Evolutionary conservation across 2,797 vertebrate species (phyloP).

Genomic region (Setipinna tenuifilis): DNA sequence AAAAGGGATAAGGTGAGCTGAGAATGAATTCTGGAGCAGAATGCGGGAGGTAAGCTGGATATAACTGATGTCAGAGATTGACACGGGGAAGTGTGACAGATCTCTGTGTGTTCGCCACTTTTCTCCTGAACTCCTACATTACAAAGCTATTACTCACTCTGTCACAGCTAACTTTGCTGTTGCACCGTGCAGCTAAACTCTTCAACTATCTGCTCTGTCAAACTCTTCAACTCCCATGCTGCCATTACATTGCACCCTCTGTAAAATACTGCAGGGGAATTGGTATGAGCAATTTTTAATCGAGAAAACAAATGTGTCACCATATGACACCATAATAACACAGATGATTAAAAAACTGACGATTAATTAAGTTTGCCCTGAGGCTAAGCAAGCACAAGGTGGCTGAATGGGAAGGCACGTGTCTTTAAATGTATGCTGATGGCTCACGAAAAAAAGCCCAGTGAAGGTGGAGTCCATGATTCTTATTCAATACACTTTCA

Average conservation of each 20-base stretch:
- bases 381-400: neutral
- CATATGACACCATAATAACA: slow-evolving; percentile 6
- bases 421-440: neutral
- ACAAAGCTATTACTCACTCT: neutral
- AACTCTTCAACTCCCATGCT: neutral
- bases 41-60: neutral
- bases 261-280: neutral
- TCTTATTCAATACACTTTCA: neutral
- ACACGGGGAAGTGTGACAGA: neutral
- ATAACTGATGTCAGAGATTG: neutral
- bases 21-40: neutral
- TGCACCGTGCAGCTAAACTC: neutral
- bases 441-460: neutral
- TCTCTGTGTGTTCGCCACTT: neutral
- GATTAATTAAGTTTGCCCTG: neutral
- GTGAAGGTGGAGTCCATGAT: neutral
- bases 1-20: neutral
- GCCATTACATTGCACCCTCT: neutral
- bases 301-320: slow-evolving; percentile 16
- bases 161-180: neutral
- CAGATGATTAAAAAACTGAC: slow-evolving; percentile 11
- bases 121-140: neutral
- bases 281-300: slow-evolving; percentile 3
- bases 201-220: slow-evolving; percentile 7
- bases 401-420: slow-evolving; percentile 3